Base-by-base conservation (phyloP, 2,113 vertebrate species). In the Apteryx owenii region DNA sequence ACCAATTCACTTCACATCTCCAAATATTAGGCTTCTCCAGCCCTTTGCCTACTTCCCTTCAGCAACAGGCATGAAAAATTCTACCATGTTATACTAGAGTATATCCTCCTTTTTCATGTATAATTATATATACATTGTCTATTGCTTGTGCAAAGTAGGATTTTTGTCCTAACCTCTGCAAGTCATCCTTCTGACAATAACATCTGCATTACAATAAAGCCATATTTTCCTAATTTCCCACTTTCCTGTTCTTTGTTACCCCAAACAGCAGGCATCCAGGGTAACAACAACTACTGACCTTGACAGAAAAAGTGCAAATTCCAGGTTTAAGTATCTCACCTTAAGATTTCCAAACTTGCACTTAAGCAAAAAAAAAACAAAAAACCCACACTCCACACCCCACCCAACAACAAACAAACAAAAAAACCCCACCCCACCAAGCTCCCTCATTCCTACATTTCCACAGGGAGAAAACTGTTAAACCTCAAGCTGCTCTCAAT, bases 171-270 rank as follows among this genome's bases (percentile, higher is more conserved):
- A 10, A 12, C 21, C 16, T 90, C 31, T 72, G 42, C 33, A 22
- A 9, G 15, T 8, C 13, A 42, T 5, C 8, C 17, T 60, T 53
- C 48, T 1, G 1, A 15, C 2, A 72, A 18, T 12, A 46, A 1
- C 7, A 20, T 44, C n/a, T 68, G 11, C 10, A 44, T 3, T 51
- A 13, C 40, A 53, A 82, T 25, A 72, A 73, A 54, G 46, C 46
- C 46, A 48, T 19, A 19, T 48, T 48, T 48, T 48, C 18, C 46
- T 48, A 16, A 12, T 46, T 46, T 46, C 44, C 44, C 44, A 46
- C 44, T 46, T 46, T 46, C 44, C 44, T 46, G 13, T 46, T 46
- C 44, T 48, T 19, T 48, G 46, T 19, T 48, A 48, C 46, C 46
- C 46, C 46, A 19, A 48, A 7, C 46, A 48, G 46, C 18, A 19